Percentiles rank a stretch among this genome's conserved stretches.
phyloP scores from a whole-genome alignment of 2,797 vertebrate species.

The Halcyon badia region DNA sequence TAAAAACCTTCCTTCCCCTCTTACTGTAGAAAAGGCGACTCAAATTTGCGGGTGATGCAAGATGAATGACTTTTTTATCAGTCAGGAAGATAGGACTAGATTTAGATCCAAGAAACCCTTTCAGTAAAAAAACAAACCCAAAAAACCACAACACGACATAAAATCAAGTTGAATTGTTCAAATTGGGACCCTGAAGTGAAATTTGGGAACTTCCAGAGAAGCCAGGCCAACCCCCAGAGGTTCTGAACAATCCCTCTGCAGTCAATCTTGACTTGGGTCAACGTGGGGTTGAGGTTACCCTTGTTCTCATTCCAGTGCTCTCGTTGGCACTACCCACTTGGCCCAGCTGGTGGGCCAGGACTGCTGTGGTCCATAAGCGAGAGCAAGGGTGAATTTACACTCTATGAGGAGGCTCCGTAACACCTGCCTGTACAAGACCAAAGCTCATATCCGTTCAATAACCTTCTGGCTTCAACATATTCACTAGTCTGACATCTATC shows the following conservation, averaged over 20 bases:
- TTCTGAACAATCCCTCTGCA: background rate
- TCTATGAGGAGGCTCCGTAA: fast-evolving
- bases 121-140: background rate
- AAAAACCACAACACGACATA: background rate
- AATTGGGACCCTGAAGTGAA: background rate
- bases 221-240: background rate
- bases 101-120: background rate
- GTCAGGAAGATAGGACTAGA: background rate
- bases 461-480: background rate
- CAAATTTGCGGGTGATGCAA: background rate
- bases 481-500: background rate
- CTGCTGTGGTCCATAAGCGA: background rate
- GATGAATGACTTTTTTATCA: background rate
- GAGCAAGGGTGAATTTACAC: background rate
- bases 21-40: background rate
- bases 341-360: background rate
- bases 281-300: background rate
- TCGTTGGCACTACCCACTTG: background rate
- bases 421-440: background rate
- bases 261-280: background rate
- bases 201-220: background rate
- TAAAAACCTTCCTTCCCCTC: background rate
- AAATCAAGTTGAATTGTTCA: background rate
- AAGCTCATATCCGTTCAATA: background rate
- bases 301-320: background rate